Evolutionary conservation across 1,140 invertebrate genomes (phyloP), one percentile per base, ranked within the genome.

Genomic region (Dermatophagoides farinae): DNA sequence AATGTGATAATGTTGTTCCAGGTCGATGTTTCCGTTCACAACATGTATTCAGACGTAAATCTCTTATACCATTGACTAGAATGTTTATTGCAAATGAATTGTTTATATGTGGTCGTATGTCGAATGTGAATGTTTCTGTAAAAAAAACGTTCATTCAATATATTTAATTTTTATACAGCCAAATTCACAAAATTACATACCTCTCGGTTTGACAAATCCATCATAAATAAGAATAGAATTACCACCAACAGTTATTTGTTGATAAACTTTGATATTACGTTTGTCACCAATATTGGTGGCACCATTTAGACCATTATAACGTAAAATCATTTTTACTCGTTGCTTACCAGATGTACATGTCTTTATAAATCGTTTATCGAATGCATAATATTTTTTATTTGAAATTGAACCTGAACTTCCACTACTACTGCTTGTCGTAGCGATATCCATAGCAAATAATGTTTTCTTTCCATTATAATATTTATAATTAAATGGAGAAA

Each of bases 171-270:
- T 16, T 2, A 31, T 31, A 31, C 8, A 31, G 31, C 8, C 51
- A 5, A 53, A 53, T n/a, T n/a, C n/a, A 25, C 9, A 40, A 12
- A 38, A 12, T 57, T 31, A 59, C 38, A 22, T 16, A 59, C 57
- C 58, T 60, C 58, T 44, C 1, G 58, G 25, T n/a, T 16, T 43
- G 18, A 60, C 44, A 2, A 8, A 20, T 39, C 43, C 44, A 31
- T 60, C 58, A 52, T 47, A 60, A 6, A 60, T 60, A 31, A 60
- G 23, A 60, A 60, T 60, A 1, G 58, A 46, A 39, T 60, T 60
- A 18, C 58, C 58, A 18, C 58, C 58, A 31, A 31, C 16, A 20
- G 43, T 10, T 12, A 60, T 16, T 39, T 60, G 58, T 41, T 60
- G 58, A 25, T 14, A 25, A 39, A 60, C 39, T 25, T 60, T 46